phyloP scores from a whole-genome alignment of 35 echinoderm and acorn worm species.

The Stichopus chloronotus region DNA sequence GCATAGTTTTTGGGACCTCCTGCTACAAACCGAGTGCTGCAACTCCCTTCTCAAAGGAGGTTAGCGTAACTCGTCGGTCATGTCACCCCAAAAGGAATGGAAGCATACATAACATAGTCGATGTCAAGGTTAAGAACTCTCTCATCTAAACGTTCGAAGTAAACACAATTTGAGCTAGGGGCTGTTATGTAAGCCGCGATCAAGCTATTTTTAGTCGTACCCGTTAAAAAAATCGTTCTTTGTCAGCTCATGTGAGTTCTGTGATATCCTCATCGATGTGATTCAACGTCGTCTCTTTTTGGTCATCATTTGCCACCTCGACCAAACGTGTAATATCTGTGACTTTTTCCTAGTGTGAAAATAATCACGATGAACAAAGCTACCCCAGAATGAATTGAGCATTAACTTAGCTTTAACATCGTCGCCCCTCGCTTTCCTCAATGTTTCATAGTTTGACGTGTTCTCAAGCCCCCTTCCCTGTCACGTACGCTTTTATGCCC shows the following conservation, averaged over 20 bases:
- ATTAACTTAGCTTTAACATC: conserved; percentile 24
- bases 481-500: neutral
- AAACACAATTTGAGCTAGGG: neutral
- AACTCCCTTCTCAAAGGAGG: neutral
- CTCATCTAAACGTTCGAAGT: conserved; percentile 3
- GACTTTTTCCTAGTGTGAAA: neutral
- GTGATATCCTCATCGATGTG: conserved; percentile 10
- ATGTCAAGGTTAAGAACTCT: conserved; percentile 17
- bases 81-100: conserved; percentile 29
- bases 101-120: conserved; percentile 22
- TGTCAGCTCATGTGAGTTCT: neutral
- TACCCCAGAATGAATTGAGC: conserved; percentile 56
- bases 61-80: conserved; percentile 31
- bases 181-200: neutral
- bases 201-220: conserved; percentile 30
- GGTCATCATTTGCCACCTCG: too few relatives aligned
- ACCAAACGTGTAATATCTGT: neutral
- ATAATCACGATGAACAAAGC: conserved; percentile 28
- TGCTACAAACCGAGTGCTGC: conserved; percentile 23
- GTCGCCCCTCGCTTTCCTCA: conserved; percentile 14
- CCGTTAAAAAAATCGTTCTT: neutral
- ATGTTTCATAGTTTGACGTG: neutral
- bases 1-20: conserved; percentile 55
- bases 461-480: neutral
- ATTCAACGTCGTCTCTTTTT: neutral